Evolutionary conservation across 2,888 invertebrate species (phyloP), one percentile per base, ranked within the genome.

Genomic region (Coecobrya sp.): DNA sequence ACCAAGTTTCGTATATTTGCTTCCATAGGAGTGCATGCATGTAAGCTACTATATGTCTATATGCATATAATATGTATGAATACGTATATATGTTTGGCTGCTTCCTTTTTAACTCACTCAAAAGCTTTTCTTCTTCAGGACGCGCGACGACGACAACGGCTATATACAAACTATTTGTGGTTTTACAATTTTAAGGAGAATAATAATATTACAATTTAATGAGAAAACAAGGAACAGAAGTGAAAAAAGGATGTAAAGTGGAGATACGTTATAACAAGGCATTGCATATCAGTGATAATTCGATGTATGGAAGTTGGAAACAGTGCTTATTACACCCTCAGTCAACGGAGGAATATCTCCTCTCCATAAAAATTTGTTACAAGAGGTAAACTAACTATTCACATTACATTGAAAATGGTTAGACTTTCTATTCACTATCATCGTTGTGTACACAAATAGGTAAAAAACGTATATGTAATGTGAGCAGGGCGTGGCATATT

Each of bases 401-500:
- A 13, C 13, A 13, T 13, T 49, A 10, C 49, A 49, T 13, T 49
- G 49, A 10, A 49, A 49, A 49, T 49, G 49, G 49, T 49, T 49
- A 49, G 11, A 10, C 49, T 13, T 49, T 49, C 49, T 49, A 49
- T 55, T 19, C n/a, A 55, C 55, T 7, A 7, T 8, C 5, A 55
- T 13, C 25, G 22, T 22, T 59, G 19, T 19, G 19, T 59, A 59
- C 59, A 65, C 27, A 65, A 65, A 25, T 70, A 11, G 70, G 70
- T 36, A 55, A 55, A 55, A 70, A 70, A 70, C n/a, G 19, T 59
- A 19, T n/a, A 68, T 70, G 36, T 70, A 36, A 70, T 16, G 22
- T 22, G 42, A 68, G 13, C 59, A 84, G 89, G 89, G 89, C 84
- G 89, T 82, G 89, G 89, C 89, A 68, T 84, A 84, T 73, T 36